phyloP scores from a whole-genome alignment of 2,888 invertebrate species.

The Tiliacea citrago region DNA sequence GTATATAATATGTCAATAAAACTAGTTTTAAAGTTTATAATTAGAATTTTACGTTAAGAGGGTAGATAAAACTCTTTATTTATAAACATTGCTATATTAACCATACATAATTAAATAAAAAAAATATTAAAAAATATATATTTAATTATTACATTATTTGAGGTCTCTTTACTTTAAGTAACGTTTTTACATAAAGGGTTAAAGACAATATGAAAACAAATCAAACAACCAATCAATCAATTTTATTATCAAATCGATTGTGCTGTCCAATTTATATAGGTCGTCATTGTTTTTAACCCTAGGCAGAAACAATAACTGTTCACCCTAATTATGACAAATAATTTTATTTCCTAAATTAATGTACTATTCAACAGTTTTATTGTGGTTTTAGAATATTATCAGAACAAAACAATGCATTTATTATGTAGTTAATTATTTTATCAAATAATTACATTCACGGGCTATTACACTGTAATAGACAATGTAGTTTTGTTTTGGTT shows the following conservation, averaged over 20 bases:
- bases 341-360: background rate
- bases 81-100: too few species aligned
- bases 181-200: too few species aligned
- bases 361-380: too few species aligned
- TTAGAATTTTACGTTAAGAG: too few species aligned
- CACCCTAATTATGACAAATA: background rate
- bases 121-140: too few species aligned
- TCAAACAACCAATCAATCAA: too few species aligned
- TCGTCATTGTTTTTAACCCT: background rate
- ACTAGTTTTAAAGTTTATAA: too few species aligned
- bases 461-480: background rate
- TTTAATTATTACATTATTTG: too few species aligned
- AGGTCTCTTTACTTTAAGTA: too few species aligned
- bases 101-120: too few species aligned
- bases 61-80: background rate
- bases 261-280: background rate
- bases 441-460: background rate
- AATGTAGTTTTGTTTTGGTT: slow-evolving; percentile 13
- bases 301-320: background rate
- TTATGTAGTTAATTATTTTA: slow-evolving; percentile 12
- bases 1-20: too few species aligned
- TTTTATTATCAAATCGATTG: background rate
- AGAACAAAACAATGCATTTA: background rate
- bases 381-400: slow-evolving; percentile 1
- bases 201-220: too few species aligned